phyloP scores from a whole-genome alignment of 2,797 vertebrate genomes.

The Pogoniulus pusillus region DNA sequence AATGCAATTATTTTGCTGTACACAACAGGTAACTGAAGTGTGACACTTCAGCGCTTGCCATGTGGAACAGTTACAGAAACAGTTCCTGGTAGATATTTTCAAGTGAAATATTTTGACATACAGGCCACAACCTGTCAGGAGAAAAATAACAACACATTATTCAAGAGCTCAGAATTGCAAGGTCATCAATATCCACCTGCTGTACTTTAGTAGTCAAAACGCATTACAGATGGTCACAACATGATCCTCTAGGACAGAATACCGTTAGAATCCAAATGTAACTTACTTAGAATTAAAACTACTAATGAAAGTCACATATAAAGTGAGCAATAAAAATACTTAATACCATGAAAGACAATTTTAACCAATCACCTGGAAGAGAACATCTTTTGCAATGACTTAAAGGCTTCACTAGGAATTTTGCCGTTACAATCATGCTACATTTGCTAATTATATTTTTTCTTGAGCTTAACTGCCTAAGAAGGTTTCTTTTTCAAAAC shows the following conservation, averaged over 20 bases:
- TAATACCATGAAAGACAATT: not conserved
- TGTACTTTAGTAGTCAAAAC: slow-evolving; percentile 14
- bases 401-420: not conserved
- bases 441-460: not conserved
- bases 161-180: not conserved
- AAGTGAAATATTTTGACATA: not conserved
- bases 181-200: not conserved
- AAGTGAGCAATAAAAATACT: slow-evolving; percentile 1
- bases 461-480: not conserved
- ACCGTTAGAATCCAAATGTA: slow-evolving; percentile 4
- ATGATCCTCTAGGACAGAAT: not conserved
- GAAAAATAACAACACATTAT: not conserved
- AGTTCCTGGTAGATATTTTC: not conserved
- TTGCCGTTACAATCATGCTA: not conserved
- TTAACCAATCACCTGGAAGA: not conserved
- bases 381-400: not conserved
- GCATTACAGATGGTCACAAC: not conserved
- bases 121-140: not conserved
- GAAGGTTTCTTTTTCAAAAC: not conserved
- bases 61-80: not conserved
- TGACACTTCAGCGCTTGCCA: not conserved
- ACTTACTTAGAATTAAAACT: slow-evolving; percentile 37
- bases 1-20: not conserved
- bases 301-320: not conserved
- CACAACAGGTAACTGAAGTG: not conserved